Conservation (phyloP, 2,113 vertebrate species). For the Platysteira castanea region DNA sequence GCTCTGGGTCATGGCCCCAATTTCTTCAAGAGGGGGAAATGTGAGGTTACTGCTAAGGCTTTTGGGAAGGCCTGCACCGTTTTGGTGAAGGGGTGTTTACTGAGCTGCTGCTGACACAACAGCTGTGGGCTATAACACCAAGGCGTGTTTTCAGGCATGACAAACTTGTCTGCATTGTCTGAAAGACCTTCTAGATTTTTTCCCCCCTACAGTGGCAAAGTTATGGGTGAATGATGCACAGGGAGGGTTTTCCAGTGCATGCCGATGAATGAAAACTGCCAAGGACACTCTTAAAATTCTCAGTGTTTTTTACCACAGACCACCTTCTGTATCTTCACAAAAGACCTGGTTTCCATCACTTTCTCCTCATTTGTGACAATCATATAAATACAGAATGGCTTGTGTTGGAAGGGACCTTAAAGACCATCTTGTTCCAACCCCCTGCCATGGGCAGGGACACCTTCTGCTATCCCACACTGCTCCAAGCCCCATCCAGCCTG, state of each 20-base stretch:
- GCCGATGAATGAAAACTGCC: neutral
- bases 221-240: neutral
- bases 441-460: neutral
- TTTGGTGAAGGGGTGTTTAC: neutral
- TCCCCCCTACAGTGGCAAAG: rapidly evolving
- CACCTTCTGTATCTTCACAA: neutral
- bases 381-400: neutral
- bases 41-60: neutral
- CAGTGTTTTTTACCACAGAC: neutral
- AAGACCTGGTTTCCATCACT: neutral
- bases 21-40: neutral
- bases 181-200: neutral
- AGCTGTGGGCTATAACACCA: neutral
- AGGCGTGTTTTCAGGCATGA: neutral
- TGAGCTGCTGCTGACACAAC: neutral
- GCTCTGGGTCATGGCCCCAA: neutral
- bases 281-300: neutral
- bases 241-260: neutral
- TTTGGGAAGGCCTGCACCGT: neutral
- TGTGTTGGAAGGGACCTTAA: too few species aligned
- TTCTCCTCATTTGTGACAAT: neutral
- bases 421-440: rapidly evolving
- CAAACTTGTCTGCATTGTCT: neutral
- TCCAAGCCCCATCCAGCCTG: rapidly evolving
- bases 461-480: rapidly evolving